Conservation (phyloP, 1,140 invertebrate species). For the Bradynema listronoti region DNA sequence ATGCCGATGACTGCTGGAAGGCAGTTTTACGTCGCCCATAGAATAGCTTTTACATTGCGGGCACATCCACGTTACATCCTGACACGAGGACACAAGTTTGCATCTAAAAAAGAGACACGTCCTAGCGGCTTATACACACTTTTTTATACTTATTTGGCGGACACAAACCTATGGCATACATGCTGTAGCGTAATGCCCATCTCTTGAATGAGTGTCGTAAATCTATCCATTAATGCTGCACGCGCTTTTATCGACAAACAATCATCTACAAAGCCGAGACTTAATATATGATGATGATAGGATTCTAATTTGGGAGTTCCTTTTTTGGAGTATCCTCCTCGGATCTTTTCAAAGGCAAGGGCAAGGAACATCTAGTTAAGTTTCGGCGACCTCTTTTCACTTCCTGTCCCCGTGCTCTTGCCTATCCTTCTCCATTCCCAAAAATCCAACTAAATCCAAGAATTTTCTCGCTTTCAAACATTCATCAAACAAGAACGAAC, state of each 20-base stretch:
- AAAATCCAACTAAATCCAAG: too few relatives aligned
- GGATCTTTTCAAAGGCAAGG: background rate
- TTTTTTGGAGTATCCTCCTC: background rate
- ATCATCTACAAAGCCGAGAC: constrained; percentile 42
- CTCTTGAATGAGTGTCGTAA: constrained; percentile 42
- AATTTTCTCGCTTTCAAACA: too few relatives aligned
- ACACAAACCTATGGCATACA: constrained; percentile 22
- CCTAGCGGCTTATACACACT: too few relatives aligned
- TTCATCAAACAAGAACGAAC: constrained; percentile 40
- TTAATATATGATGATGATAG: background rate
- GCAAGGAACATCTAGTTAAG: background rate
- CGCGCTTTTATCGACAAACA: constrained; percentile 50
- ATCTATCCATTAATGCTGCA: constrained; percentile 50
- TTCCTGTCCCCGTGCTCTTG: background rate
- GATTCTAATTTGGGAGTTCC: background rate
- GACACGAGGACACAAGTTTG: constrained; percentile 43
- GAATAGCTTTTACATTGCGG: constrained; percentile 56
- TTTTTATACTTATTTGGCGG: too few relatives aligned
- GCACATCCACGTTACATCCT: constrained; percentile 51
- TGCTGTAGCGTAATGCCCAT: constrained; percentile 29
- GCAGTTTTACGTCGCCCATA: constrained; percentile 3
- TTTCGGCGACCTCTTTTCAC: background rate
- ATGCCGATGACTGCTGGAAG: constrained; percentile 1
- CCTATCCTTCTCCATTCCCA: background rate
- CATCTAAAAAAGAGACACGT: constrained; percentile 34